These are phyloP conservation scores for Thalassarche chlororhynchos DNA, from an alignment of 2,113 vertebrate genomes.

Conservation along the genomic window DNA sequence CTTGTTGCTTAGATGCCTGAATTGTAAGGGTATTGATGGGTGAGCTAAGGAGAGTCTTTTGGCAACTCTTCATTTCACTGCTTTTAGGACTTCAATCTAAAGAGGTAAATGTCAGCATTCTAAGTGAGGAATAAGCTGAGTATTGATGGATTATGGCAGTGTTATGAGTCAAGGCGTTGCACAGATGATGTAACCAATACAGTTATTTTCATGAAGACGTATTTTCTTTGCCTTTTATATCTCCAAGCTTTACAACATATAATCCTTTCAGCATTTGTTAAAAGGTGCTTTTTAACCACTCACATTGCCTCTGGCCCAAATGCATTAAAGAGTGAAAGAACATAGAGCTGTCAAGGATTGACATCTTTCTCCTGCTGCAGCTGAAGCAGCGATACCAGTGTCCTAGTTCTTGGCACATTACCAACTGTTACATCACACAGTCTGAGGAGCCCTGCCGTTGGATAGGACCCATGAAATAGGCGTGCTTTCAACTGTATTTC, in stretches of 20 bases:
- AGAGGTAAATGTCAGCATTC: background rate
- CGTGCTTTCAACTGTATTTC: background rate
- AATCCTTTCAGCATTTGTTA: background rate
- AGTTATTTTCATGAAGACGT: background rate
- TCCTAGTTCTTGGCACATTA: background rate
- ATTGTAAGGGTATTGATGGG: background rate
- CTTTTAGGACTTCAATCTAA: background rate
- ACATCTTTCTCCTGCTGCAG: background rate
- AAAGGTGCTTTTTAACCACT: constrained; percentile 1
- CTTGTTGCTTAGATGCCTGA: background rate
- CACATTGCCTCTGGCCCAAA: background rate
- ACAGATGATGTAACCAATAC: constrained; percentile 2
- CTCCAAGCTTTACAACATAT: background rate
- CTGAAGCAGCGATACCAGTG: background rate
- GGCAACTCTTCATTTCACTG: background rate
- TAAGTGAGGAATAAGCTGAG: background rate
- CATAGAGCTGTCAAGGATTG: background rate
- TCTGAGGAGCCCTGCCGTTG: background rate
- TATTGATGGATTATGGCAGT: background rate
- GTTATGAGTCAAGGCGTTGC: background rate
- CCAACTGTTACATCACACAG: background rate
- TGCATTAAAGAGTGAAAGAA: constrained; percentile 22
- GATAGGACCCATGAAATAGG: background rate
- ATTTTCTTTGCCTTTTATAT: background rate
- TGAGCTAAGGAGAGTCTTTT: background rate